phyloP scores from a whole-genome alignment of 2,888 invertebrate genomes.

The Gymnocheta viridis region DNA sequence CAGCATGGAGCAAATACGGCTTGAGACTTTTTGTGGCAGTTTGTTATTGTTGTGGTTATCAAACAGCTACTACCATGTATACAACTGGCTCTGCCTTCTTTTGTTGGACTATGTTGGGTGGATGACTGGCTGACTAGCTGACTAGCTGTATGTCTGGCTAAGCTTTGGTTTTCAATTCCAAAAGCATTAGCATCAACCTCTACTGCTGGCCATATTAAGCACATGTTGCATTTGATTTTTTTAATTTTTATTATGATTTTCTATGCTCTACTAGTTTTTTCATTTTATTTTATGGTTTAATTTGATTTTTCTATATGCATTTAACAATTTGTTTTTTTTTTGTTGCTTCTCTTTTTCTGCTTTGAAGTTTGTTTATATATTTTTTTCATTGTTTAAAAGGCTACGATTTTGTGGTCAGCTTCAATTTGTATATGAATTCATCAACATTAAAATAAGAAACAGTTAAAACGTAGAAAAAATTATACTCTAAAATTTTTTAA shows the following conservation, averaged over 20 bases:
- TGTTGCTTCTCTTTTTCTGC: not conserved
- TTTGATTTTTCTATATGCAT: conserved; percentile 51
- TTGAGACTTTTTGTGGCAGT: conserved; percentile 46
- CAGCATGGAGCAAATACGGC: conserved; percentile 24
- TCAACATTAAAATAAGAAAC: conserved; percentile 32
- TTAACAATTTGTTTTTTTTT: conserved; percentile 23
- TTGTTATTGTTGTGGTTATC: conserved; percentile 51
- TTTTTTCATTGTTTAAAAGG: conserved; percentile 30
- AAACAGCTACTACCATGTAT: conserved; percentile 45
- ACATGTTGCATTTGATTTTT: conserved; percentile 50
- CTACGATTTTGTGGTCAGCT: conserved; percentile 55
- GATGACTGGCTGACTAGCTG: conserved; percentile 20
- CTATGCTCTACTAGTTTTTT: conserved; percentile 64
- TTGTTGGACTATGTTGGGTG: conserved; percentile 7
- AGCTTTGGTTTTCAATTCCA: conserved; percentile 37
- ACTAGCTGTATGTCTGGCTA: conserved; percentile 9
- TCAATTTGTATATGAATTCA: conserved; percentile 34
- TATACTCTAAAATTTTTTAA: conserved; percentile 41
- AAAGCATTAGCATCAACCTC: conserved; percentile 42
- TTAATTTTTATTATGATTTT: conserved; percentile 53
- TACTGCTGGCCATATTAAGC: conserved; percentile 52
- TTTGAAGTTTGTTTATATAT: conserved; percentile 42
- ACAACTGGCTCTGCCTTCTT: conserved; percentile 48
- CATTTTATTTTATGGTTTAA: conserved; percentile 56
- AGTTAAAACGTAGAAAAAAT: conserved; percentile 14